These are phyloP conservation scores for Onychostruthus taczanowskii DNA, from an alignment of 2,113 vertebrate genomes.

Conservation along the genomic window DNA sequence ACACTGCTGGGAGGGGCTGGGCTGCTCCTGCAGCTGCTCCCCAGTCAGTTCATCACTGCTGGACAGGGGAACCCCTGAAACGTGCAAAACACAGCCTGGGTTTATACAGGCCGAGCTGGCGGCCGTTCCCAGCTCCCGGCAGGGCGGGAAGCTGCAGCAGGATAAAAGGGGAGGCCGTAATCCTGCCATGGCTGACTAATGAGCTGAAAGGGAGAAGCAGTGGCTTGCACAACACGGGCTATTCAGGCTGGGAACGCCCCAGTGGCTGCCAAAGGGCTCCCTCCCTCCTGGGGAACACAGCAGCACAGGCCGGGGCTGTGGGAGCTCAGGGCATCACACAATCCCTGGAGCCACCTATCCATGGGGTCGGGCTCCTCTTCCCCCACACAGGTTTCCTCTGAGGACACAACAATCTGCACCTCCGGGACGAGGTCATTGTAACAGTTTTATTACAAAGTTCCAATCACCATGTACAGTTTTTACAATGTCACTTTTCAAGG, in stretches of 20 bases:
- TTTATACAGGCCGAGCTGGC: accelerated
- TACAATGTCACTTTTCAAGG: slow-evolving; percentile 59
- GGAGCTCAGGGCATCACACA: not conserved
- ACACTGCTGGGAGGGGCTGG: not conserved
- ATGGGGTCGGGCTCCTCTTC: not conserved
- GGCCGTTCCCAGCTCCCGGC: not conserved
- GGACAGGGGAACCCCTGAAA: accelerated
- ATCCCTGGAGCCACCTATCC: not conserved
- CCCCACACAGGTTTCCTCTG: not conserved
- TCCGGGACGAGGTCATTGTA: not conserved
- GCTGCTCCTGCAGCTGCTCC: not conserved
- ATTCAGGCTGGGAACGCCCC: not conserved
- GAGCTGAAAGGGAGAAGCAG: not conserved
- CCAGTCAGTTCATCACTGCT: not conserved
- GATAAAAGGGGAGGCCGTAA: not conserved
- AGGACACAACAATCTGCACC: not conserved
- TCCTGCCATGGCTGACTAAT: not conserved
- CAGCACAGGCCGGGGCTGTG: not conserved
- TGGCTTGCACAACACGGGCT: not conserved
- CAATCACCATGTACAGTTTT: slow-evolving; percentile 74
- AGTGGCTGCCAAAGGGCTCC: not conserved
- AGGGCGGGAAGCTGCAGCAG: not conserved
- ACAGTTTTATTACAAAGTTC: slow-evolving; percentile 73
- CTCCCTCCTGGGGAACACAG: not conserved
- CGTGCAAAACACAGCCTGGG: not conserved